Evolutionary conservation across 2,113 vertebrate species (phyloP).

Genomic region (Phrynosoma platyrhinos): DNA sequence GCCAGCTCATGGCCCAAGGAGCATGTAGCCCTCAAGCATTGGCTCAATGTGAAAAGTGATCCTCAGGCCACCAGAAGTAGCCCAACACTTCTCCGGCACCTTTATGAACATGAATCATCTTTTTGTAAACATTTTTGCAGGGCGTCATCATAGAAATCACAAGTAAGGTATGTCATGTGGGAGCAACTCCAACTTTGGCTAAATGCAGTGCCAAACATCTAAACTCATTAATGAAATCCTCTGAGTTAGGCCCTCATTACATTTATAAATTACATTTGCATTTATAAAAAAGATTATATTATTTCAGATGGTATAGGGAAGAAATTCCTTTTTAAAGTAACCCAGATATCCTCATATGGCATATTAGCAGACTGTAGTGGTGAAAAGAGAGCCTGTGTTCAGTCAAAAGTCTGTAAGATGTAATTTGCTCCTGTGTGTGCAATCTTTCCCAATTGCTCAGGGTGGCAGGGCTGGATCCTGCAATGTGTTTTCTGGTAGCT

Average conservation of each 20-base stretch:
- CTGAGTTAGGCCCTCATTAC: not conserved
- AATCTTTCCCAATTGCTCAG: not conserved
- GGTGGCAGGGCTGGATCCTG: not conserved
- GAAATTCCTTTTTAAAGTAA: not conserved
- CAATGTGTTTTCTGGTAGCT: not conserved
- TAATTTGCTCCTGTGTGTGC: not conserved
- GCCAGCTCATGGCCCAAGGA: too few relatives aligned
- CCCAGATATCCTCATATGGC: not conserved
- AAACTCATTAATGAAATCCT: not conserved
- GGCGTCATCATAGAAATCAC: not conserved
- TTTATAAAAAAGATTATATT: not conserved
- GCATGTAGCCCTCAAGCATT: too few relatives aligned
- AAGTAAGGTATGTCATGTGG: not conserved
- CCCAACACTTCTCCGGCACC: too few relatives aligned
- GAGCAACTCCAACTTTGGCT: not conserved
- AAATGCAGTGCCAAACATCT: not conserved
- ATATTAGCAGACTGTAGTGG: not conserved
- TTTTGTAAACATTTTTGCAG: not conserved
- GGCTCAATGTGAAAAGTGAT: too few relatives aligned
- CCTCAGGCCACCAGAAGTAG: too few relatives aligned
- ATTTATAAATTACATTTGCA: too few relatives aligned
- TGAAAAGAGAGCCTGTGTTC: not conserved
- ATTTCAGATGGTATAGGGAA: not conserved
- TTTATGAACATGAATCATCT: too few relatives aligned
- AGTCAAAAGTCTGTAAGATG: not conserved